These are phyloP conservation scores for Pristis pectinata DNA, from an alignment of 2,797 vertebrate species.

Conservation along the genomic window DNA sequence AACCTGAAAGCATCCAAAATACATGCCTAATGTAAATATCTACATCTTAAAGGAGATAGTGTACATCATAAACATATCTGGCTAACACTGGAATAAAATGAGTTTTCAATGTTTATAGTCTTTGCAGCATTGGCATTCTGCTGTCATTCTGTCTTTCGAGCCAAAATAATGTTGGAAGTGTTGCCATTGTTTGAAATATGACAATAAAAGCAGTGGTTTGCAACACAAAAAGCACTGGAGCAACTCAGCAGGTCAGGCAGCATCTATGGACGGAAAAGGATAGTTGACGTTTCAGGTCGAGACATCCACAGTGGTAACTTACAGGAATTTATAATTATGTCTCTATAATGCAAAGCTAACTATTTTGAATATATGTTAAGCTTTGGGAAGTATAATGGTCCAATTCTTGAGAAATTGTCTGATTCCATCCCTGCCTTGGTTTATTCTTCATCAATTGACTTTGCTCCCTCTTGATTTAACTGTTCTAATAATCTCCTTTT, in stretches of 20 bases:
- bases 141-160: background rate
- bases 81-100: background rate
- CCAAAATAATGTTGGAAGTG: background rate
- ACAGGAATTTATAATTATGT: background rate
- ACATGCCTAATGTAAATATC: background rate
- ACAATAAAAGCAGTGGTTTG: background rate
- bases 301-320: background rate
- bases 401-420: background rate
- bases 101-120: background rate
- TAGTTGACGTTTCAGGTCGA: too few relatives aligned
- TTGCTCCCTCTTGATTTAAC: too few relatives aligned
- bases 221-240: background rate
- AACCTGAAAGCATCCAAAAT: background rate
- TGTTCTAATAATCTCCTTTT: too few relatives aligned
- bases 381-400: background rate
- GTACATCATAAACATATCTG: too few relatives aligned
- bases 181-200: background rate
- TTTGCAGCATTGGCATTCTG: background rate
- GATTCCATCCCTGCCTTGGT: too few relatives aligned
- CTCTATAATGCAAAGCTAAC: background rate
- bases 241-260: too few relatives aligned
- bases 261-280: too few relatives aligned
- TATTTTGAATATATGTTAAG: background rate
- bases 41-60: background rate
- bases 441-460: too few relatives aligned